Evolutionary conservation across 2,888 invertebrate species (phyloP), one percentile per base, ranked within the genome.

Genomic region (Eilema caniola): DNA sequence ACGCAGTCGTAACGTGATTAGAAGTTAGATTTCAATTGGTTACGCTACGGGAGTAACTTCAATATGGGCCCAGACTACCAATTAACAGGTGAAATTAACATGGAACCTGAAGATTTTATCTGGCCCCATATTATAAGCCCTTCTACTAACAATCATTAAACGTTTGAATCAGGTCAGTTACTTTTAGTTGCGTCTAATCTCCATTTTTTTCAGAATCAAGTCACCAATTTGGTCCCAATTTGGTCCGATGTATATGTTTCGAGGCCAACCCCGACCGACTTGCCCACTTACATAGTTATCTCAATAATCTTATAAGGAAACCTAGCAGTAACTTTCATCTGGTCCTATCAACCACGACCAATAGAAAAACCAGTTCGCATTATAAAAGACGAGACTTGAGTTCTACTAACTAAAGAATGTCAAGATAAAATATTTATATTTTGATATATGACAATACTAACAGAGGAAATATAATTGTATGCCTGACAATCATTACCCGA

Each of bases 291-390:
- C n/a, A 63, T 60, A 14, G 20, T 2, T 66, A 2, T 65, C 62
- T 7, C 64, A 62, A 41, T 65, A 57, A 56, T 41, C 47, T 16
- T 60, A 66, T 41, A 60, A 41, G 59, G 60, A 66, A 59, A 59
- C 57, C 37, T 60, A 41, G 59, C n/a, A 41, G 66, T 60, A 25
- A 66, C 60, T 60, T 59, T 59, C 60, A 66, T 59, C 59, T 33
- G 14, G 59, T n/a, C 16, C 37, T n/a, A 56, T 60, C 60, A 41
- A 20, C 41, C 20, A 14, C 23, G 41, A 10, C 10, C 41, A 53
- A 33, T 57, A 57, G 64, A 65, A 65, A 65, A 64, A 65, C 65
- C 56, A 23, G 56, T 56, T 33, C 14, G 23, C n/a, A 47, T 31
- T 47, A 47, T 31, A 65, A 23, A 33, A 5, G 23, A 23, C 65